Conservation (phyloP, 2,113 vertebrate species). For the Indri indri region DNA sequence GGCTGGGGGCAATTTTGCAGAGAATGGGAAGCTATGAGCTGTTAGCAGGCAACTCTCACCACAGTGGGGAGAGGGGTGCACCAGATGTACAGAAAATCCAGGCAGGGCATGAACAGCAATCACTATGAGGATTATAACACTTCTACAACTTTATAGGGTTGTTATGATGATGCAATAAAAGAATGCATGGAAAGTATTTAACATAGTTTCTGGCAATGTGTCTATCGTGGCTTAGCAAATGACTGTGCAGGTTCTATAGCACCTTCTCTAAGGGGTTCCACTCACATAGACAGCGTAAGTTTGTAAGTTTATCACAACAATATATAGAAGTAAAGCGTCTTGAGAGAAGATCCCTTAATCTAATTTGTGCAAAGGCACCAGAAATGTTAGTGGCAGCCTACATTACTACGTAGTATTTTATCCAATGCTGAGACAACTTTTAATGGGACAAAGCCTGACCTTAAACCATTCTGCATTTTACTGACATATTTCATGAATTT, state of each 20-base stretch:
- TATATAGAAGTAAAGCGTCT: neutral
- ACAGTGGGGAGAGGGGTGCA: too few species aligned
- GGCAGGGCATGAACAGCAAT: neutral
- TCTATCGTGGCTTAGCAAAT: neutral
- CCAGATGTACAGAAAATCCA: neutral
- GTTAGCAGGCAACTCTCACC: neutral
- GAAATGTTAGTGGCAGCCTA: neutral
- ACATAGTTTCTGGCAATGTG: neutral
- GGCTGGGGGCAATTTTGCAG: neutral
- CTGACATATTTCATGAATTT: neutral
- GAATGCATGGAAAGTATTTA: neutral
- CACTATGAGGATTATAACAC: neutral
- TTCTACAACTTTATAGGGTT: neutral
- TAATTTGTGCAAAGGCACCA: neutral
- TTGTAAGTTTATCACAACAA: neutral
- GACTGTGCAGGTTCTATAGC: neutral
- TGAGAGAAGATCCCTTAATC: neutral
- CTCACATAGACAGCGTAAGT: neutral
- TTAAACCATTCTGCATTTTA: neutral
- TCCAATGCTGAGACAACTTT: neutral
- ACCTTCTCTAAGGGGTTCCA: neutral
- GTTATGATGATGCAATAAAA: neutral
- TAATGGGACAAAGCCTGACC: neutral
- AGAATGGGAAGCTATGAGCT: neutral
- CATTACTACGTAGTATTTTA: neutral